Conservation (phyloP, 2,113 vertebrate genomes). For the Tenrec ecaudatus region DNA sequence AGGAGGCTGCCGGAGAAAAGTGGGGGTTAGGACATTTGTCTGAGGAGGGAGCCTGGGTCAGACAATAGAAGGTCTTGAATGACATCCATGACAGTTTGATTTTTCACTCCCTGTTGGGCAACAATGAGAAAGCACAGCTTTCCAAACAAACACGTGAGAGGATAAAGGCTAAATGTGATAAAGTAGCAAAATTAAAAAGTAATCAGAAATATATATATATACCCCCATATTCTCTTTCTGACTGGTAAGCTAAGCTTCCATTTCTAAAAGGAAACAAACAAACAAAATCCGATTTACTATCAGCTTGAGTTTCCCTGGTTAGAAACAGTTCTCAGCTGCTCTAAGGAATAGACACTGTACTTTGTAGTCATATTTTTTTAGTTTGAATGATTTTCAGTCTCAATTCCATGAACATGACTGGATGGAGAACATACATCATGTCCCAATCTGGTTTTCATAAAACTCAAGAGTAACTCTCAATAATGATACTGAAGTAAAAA, state of each 20-base stretch:
- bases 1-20: neutral
- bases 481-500: slow-evolving; percentile 72
- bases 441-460: slow-evolving; percentile 86
- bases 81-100: neutral
- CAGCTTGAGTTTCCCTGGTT: slow-evolving; percentile 42
- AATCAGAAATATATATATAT: slow-evolving; percentile 21
- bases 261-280: neutral
- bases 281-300: neutral
- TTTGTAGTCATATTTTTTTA: slow-evolving; percentile 85
- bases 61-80: neutral
- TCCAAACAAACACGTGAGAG: neutral
- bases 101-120: neutral
- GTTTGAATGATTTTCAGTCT: slow-evolving; percentile 85
- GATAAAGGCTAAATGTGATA: neutral
- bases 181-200: neutral
- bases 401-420: slow-evolving; percentile 81
- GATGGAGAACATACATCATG: slow-evolving; percentile 80
- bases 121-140: slow-evolving; percentile 36
- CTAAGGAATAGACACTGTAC: slow-evolving; percentile 78
- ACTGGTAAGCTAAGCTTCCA: slow-evolving; percentile 1
- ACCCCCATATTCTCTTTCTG: neutral
- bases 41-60: neutral
- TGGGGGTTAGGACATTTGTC: neutral
- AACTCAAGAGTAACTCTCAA: slow-evolving; percentile 85
- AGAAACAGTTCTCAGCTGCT: slow-evolving; percentile 70